These are phyloP conservation scores for Danio tinwini DNA, from an alignment of 2,797 vertebrate genomes.

Conservation along the genomic window DNA sequence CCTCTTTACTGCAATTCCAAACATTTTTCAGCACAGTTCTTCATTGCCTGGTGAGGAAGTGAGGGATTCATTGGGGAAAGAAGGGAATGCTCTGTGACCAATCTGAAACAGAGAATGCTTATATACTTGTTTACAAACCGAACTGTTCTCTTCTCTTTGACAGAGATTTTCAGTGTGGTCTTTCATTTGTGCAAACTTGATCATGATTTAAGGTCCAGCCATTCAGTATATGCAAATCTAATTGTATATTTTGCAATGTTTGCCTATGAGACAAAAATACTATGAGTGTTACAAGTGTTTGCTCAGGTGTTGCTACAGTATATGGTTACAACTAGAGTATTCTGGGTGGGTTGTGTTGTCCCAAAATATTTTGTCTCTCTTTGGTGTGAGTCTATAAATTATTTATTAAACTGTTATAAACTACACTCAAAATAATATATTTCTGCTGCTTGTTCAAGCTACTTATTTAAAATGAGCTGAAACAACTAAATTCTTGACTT, in stretches of 20 bases:
- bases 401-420: background rate
- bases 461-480: no score
- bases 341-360: background rate
- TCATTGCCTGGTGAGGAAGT: constrained; percentile 71
- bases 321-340: background rate
- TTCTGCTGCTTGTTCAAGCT: no score
- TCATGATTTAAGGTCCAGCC: background rate
- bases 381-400: background rate
- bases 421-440: no score
- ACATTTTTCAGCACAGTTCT: constrained; percentile 68
- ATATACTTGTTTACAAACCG: constrained; percentile 28
- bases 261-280: background rate
- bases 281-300: background rate
- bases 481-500: no score
- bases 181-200: background rate
- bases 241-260: background rate
- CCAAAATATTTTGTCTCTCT: background rate
- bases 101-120: constrained; percentile 73
- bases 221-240: background rate
- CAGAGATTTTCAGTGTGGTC: background rate
- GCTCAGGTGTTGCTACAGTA: background rate
- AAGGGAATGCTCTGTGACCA: constrained; percentile 74
- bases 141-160: constrained; percentile 47
- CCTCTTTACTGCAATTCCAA: constrained; percentile 66
- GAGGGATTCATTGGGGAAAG: constrained; percentile 65